Evolutionary conservation across 1,140 invertebrate species (phyloP).

Genomic region (Meloidogyne exigua): DNA sequence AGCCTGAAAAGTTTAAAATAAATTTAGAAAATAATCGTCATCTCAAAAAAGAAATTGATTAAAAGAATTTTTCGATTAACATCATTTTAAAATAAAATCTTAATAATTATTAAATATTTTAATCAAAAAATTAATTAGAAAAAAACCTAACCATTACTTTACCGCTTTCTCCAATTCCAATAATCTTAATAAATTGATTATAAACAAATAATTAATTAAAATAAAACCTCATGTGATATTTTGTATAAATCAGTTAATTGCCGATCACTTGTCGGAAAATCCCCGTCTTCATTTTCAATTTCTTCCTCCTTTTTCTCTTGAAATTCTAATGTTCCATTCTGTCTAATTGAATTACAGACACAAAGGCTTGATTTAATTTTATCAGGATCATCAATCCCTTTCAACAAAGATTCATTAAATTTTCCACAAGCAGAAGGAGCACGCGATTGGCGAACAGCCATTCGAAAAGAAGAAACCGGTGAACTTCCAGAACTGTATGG

Average conservation of each 20-base stretch:
- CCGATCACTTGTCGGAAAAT: conserved; percentile 34
- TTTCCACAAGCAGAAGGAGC: conserved; percentile 23
- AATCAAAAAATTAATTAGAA: too few species aligned
- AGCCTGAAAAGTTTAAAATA: conserved; percentile 62
- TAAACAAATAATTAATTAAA: conserved; percentile 15
- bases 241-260: conserved; percentile 86
- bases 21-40: too few species aligned
- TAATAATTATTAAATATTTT: too few species aligned
- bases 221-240: conserved; percentile 75
- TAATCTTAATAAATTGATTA: conserved; percentile 67
- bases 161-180: conserved; percentile 95
- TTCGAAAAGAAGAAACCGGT: conserved; percentile 18
- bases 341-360: conserved; percentile 23
- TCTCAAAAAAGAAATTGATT: too few species aligned
- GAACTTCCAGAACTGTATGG: conserved; percentile 21
- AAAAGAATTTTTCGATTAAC: too few species aligned
- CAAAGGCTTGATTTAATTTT: conserved; percentile 15
- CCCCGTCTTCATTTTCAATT: not conserved
- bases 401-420: conserved; percentile 27
- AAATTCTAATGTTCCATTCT: not conserved
- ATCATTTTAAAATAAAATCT: too few species aligned
- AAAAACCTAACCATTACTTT: conserved; percentile 70
- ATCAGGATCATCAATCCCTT: not conserved
- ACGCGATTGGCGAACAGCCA: conserved; percentile 19
- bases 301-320: conserved; percentile 6